Base-by-base conservation (phyloP, 2,888 invertebrate species). In the Harmothoe impar region DNA sequence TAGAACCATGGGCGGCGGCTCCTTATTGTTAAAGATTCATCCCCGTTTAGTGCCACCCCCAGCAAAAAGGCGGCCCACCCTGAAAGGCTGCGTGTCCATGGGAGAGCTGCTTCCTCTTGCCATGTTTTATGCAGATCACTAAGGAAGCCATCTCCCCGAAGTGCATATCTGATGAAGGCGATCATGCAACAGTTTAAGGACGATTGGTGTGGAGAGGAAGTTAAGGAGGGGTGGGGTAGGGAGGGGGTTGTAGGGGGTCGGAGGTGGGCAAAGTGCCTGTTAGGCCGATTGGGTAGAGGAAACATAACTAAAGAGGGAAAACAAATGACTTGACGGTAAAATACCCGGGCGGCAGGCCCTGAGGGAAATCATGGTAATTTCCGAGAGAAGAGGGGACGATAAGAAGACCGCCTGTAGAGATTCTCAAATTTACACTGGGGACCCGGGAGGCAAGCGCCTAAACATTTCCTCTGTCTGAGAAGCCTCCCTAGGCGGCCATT, bases 121-220 rank as follows among this genome's bases (percentile, higher is more conserved):
- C 84, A 86, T 86, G 86, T 86, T 86, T 86, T 86, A 86, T 86
- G 86, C 86, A 86, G 52, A 23, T n/a, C 54, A n/a, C 86, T 86
- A 86, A 86, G 86, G 86, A 86, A 86, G 86, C 86, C 54, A 54
- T 86, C 86, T 31, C 86, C 86, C 86, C 52, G 52, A 52, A 86
- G 86, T 54, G 54, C 86, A 52, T 52, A 20, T 86, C 56, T 54
- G 86, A 86, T 86, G 86, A 54, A 54, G 86, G n/a, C 56, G 52
- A 56, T 86, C 86, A 86, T 86, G 86, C 86, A 86, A 86, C 86
- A 86, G 86, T 86, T 86, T 86, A 86, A 86, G 86, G 56, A n/a
- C 86, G 56, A 86, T 54, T 86, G 86, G 15, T 15, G 52, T 23
- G 84, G 25, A 15, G 81, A 43, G 43, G 43, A 43, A 43, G 43